Base-by-base conservation (phyloP, 1,140 invertebrate species). In the Microvelia longipes region DNA sequence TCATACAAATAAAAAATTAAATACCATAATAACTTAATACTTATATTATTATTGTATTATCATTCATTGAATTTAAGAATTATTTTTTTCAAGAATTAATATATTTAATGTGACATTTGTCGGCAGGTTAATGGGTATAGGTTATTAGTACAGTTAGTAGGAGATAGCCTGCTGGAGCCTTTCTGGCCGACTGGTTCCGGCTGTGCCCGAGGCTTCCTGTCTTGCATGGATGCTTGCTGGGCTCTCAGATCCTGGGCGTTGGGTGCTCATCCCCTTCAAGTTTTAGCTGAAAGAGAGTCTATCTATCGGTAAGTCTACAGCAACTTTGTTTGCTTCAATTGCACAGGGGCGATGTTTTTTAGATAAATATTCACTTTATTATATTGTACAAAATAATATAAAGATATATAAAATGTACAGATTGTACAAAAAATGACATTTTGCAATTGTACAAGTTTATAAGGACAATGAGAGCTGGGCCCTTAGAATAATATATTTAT, bases 141-240 rank as follows among this genome's bases (percentile, higher is more conserved):
- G 66, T 80, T 98, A 1, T 80, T 98, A 0, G 89, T 92, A 81
- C 89, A 87, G 70, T 84, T 99, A 61, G 96, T 98, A 2, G 96
- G 97, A 1, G 97, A 98, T 79, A 96, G 93, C 82, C 82, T 99
- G 29, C 82, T 98, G 13, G 96, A 98, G 86, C 96, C 94, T 0
- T 98, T 98, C 80, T 98, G 96, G 96, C 96, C 96, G 1, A 98
- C 94, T 0, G 96, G 96, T 0, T 96, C 94, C 28, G 97, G 97
- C 2, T 98, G 95, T 82, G 96, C 95, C 0, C 84, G 96, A 67
- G 97, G 97, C 28, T 99, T 99, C 80, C 81, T 99, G 0, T 94
- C 94, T 65, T 93, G 92, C 1, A 85, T 98, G 77, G 96, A 99
- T 83, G 91, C 94, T 0, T 93, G 93, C 30, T 99, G 96, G 94